phyloP scores from a whole-genome alignment of 2,888 invertebrate species.

The Cheilosia vulpina region DNA sequence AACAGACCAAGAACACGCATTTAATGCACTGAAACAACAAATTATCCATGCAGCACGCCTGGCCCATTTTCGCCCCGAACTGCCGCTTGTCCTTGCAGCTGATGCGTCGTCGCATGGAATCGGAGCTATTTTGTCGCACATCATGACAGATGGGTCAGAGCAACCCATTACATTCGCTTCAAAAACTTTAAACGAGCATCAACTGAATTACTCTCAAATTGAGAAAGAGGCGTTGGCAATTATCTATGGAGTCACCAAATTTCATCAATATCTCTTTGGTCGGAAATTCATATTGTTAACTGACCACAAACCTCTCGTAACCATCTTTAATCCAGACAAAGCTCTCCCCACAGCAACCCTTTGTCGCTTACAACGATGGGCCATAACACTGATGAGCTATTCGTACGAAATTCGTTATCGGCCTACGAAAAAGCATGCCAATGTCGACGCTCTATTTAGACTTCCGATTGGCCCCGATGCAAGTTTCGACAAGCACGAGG shows the following conservation, averaged over 20 bases:
- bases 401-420: conserved; percentile 25
- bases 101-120: conserved; percentile 65
- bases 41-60: conserved; percentile 33
- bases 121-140: conserved; percentile 78
- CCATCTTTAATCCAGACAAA: conserved; percentile 78
- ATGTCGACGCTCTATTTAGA: conserved; percentile 65
- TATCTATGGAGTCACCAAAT: conserved; percentile 79
- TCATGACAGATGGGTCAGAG: conserved; percentile 72
- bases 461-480: conserved; percentile 63
- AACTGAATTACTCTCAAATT: conserved; percentile 76
- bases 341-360: conserved; percentile 78
- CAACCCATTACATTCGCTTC: conserved; percentile 25
- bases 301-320: conserved; percentile 79
- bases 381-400: conserved; percentile 54
- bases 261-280: conserved; percentile 81
- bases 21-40: conserved; percentile 76
- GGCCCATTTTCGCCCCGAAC: conserved; percentile 19
- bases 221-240: conserved; percentile 59
- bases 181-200: conserved; percentile 66
- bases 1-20: conserved; percentile 72
- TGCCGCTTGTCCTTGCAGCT: conserved; percentile 67
- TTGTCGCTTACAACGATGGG: conserved; percentile 63
- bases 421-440: conserved; percentile 9
- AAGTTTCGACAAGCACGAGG: conserved; percentile 56
- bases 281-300: conserved; percentile 80